Evolutionary conservation across 2,888 invertebrate species (phyloP).

Genomic region (Agonopterix heracliana): DNA sequence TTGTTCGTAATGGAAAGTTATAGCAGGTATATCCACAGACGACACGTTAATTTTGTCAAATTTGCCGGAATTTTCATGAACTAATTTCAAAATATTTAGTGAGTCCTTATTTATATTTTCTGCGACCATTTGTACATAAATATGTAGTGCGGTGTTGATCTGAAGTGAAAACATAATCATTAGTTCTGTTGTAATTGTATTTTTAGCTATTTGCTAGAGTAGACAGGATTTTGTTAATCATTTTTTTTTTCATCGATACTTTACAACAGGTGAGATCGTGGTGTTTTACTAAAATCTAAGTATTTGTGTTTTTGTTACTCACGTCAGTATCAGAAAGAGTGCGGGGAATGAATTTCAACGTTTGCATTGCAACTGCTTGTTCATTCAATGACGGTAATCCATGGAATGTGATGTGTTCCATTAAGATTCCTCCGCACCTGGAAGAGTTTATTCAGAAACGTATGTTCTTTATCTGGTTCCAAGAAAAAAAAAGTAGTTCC

Average conservation of each 20-base stretch:
- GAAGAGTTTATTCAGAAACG: not conserved
- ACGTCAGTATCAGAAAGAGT: constrained; percentile 23
- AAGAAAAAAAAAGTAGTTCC: not conserved
- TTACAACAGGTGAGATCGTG: not conserved
- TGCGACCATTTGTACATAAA: constrained; percentile 29
- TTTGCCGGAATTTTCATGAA: not conserved
- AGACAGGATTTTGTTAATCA: not conserved
- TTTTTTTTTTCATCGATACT: not conserved
- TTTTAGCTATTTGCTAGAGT: too few species aligned
- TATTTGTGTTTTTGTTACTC: constrained; percentile 22
- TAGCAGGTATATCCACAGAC: not conserved
- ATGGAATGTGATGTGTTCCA: constrained; percentile 30
- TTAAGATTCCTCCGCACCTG: constrained; percentile 42
- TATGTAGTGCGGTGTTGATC: constrained; percentile 17
- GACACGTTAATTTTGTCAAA: not conserved
- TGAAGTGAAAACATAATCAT: not conserved
- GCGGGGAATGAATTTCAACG: constrained; percentile 32
- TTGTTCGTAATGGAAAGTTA: not conserved
- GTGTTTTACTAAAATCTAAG: constrained; percentile 23
- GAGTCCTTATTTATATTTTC: constrained; percentile 28
- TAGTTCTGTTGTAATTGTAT: not conserved
- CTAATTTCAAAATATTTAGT: constrained; percentile 24
- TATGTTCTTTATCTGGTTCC: not conserved
- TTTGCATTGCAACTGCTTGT: constrained; percentile 17
- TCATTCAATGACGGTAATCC: constrained; percentile 19